Percentiles rank a stretch among this genome's conserved stretches.
phyloP scores from a whole-genome alignment of 37 sponge, comb jelly and placozoan genomes.

The Agelas oroides region DNA sequence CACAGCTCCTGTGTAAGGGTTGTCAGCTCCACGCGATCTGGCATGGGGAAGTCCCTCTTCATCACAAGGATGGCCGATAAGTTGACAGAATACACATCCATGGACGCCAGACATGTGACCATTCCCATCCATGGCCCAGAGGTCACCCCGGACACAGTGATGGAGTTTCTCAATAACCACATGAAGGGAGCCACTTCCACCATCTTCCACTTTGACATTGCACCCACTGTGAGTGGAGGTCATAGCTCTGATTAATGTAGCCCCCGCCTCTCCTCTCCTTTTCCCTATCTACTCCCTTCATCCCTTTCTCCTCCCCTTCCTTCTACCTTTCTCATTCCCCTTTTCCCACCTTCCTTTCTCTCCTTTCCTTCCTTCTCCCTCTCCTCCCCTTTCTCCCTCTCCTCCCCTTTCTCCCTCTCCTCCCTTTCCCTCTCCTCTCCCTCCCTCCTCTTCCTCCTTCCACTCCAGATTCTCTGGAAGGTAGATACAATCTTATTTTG shows the following conservation, averaged over 20 bases:
- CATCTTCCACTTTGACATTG: slow-evolving; percentile 73
- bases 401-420: slow-evolving; percentile 26
- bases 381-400: no score
- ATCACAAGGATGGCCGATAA: slow-evolving; percentile 53
- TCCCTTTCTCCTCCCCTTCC: no score
- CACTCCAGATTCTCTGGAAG: slow-evolving; percentile 41
- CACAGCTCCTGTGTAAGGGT: slow-evolving; percentile 57
- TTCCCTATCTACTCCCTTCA: no score
- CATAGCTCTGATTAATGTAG: no score
- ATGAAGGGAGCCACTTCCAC: neutral
- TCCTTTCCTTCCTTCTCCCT: no score
- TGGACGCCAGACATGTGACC: neutral
- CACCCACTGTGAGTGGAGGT: slow-evolving; percentile 42
- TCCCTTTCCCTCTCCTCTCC: no score
- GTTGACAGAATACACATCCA: neutral
- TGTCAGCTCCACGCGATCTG: slow-evolving; percentile 64
- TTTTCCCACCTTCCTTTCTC: no score
- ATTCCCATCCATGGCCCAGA: slow-evolving; percentile 76
- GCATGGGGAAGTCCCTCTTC: slow-evolving; percentile 84
- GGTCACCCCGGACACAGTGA: slow-evolving; percentile 57
- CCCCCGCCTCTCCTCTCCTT: no score
- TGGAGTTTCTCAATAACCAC: slow-evolving; percentile 26
- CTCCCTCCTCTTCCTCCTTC: no score
- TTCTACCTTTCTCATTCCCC: no score
- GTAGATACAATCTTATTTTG: slow-evolving; percentile 68